Evolutionary conservation across 2,888 invertebrate species (phyloP), one percentile per base, ranked within the genome.

Genomic region (Lochmaea capreae): DNA sequence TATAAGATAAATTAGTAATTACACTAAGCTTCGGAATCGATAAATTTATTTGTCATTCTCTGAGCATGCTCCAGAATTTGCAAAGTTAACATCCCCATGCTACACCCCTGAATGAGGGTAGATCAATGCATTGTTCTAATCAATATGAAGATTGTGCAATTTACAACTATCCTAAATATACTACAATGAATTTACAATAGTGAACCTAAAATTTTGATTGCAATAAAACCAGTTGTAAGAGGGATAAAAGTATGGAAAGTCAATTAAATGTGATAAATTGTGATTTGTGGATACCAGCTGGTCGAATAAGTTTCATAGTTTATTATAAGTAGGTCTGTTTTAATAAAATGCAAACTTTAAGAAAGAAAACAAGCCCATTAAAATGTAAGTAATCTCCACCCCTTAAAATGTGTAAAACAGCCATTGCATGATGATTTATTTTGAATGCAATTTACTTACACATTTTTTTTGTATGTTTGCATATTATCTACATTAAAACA

Each of bases 351-450:
- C 96, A 96, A 93, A 96, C 96, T 86, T 91, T 96, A 88, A 91
- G 96, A 88, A 95, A 96, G 91, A 95, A 95, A 91, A 95, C 95
- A 87, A 96, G 96, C 90, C 96, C 96, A 87, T 93, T 95, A 89
- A 96, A 96, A 92, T 95, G 96, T 96, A 91, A 96, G 95, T 95
- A 88, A 18, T 65, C 49, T 39, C 12, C 39, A 10, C 12, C 33
- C 58, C 22, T 58, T 26, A 11, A 11, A 58, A 58, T 22, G 26
- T 18, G 58, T 54, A n/a, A 18, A 16, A 39, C 12, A 67, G 9
- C 49, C 33, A 11, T 12, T 52, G 33, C 22, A 39, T 59, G 11
- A 62, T 63, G 1, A 63, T 33, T 18, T 0, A 46, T 26, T 43
- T 46, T 22, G 0, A n/a, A 67, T 72, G 26, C 43, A 43, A 46